Percentiles rank a stretch among this genome's conserved stretches.
Conservation (phyloP, 1,140 invertebrate genomes). For the Drosophila mayri region DNA sequence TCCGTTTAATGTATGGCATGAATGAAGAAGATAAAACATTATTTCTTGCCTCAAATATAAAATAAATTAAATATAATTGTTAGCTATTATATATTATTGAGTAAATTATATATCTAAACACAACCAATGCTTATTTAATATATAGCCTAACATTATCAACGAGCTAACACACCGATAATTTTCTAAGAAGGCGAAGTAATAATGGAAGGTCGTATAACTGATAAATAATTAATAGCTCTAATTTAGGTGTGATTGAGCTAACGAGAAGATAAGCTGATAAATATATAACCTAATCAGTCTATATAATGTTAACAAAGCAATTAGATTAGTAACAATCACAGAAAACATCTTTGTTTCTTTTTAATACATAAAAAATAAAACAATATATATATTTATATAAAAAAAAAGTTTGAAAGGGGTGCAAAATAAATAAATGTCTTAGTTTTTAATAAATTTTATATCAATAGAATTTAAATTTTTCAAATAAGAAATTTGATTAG, state of each 20-base stretch:
- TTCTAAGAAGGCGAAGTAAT: background rate
- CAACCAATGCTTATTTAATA: background rate
- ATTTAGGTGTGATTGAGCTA: conserved; percentile 1
- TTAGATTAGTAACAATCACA: background rate
- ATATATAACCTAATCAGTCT: background rate
- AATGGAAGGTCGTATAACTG: background rate
- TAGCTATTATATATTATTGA: background rate
- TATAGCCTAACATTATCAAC: background rate
- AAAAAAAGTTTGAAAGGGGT: too few relatives aligned
- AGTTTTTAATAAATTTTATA: too few relatives aligned
- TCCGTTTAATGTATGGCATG: background rate
- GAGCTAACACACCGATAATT: background rate
- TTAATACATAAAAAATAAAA: too few relatives aligned
- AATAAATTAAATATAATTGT: background rate
- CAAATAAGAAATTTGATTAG: too few relatives aligned
- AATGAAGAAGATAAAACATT: background rate
- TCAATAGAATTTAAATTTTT: too few relatives aligned
- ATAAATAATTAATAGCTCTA: background rate
- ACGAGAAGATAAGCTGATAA: background rate
- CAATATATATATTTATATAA: too few relatives aligned
- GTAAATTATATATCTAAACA: background rate
- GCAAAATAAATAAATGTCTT: too few relatives aligned
- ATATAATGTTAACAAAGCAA: background rate
- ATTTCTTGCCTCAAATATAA: too few relatives aligned
- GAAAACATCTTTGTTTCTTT: background rate